A percentile compares a stretch with the other conserved stretches of the same genome.
phyloP scores from a whole-genome alignment of 2,113 vertebrate genomes.

The Actenoides lindsayi region DNA sequence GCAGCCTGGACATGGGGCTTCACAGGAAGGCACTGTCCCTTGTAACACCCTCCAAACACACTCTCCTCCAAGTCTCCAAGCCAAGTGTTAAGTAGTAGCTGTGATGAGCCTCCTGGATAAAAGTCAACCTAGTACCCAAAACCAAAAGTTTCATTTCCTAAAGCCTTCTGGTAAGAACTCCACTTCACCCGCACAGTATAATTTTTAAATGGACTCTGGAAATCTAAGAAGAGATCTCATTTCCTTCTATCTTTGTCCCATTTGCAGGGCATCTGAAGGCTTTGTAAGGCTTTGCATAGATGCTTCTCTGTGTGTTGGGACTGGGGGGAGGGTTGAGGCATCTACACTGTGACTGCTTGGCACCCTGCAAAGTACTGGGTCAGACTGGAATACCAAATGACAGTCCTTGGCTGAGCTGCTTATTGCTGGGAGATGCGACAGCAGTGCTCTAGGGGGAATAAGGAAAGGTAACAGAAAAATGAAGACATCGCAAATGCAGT shows the following conservation, averaged over 20 bases:
- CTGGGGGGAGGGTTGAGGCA: constrained; percentile 27
- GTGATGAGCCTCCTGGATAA: not conserved
- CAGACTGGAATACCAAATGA: constrained; percentile 35
- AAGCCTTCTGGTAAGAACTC: not conserved
- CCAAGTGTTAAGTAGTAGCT: not conserved
- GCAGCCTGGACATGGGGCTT: not conserved
- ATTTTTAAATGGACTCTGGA: constrained; percentile 49
- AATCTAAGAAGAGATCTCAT: constrained; percentile 55
- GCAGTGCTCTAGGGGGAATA: not conserved
- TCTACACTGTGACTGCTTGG: constrained; percentile 29
- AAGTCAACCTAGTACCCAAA: not conserved
- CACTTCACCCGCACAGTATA: not conserved
- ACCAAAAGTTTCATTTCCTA: not conserved
- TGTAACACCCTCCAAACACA: not conserved
- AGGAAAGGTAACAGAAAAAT: not conserved
- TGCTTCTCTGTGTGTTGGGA: constrained; percentile 22
- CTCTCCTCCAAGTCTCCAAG: not conserved
- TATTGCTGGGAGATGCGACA: not conserved
- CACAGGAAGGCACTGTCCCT: not conserved
- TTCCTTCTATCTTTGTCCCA: constrained; percentile 60
- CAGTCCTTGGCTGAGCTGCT: not conserved
- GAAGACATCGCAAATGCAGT: not conserved
- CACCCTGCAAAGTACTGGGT: constrained; percentile 20
- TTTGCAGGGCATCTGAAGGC: constrained; percentile 44
- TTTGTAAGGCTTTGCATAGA: constrained; percentile 57